Base-by-base conservation (phyloP, 1,140 invertebrate species). In the Samia ricini region DNA sequence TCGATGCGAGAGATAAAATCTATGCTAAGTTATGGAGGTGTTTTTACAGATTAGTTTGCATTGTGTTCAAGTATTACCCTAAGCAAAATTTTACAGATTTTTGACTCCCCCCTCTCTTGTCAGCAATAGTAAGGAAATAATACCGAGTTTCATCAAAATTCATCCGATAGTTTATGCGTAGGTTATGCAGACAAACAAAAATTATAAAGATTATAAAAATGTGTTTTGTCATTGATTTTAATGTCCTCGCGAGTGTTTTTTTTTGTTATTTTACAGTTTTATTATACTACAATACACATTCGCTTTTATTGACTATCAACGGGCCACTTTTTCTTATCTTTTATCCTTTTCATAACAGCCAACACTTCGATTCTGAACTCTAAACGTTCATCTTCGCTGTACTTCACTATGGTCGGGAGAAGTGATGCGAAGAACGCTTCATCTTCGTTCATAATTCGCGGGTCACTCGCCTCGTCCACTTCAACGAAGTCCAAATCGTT, bases 361-460 rank as follows among this genome's bases (percentile, higher is more conserved):
- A 89, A 57, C 0, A 90, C 85, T 63, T 88, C 83, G 36, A 90
- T 83, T 22, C 88, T 78, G 42, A 90, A 90, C 33, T 88, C 83
- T 18, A 90, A 54, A 50, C 82, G 68, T 69, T 90, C 85, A 55
- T 89, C 83, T 61, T 88, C 83, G 59, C 67, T 76, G 61, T 90
- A 89, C 65, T 79, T 88, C 0, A 88, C 85, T 19, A 90, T 74
- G 15, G 83, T 81, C 0, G 88, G 88, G 20, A 90, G 63, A 2
- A 90, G 71, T 0, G 88, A 88, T 0, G 85, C 85, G 42, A 90
- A 90, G 56, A 90, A 90, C 0, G 88, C 85, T 58, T 90, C 88
- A 60, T 90, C 88, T 63, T 88, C 85, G 61, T 90, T 90, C 88
- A 88, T 90, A 0, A 88, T 62, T 50, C 85, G 72, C 0, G 81